Percentiles rank a stretch among this genome's conserved stretches.
phyloP scores from a whole-genome alignment of 64 coral and sea anemone genomes.

The Orbicella faveolata region DNA sequence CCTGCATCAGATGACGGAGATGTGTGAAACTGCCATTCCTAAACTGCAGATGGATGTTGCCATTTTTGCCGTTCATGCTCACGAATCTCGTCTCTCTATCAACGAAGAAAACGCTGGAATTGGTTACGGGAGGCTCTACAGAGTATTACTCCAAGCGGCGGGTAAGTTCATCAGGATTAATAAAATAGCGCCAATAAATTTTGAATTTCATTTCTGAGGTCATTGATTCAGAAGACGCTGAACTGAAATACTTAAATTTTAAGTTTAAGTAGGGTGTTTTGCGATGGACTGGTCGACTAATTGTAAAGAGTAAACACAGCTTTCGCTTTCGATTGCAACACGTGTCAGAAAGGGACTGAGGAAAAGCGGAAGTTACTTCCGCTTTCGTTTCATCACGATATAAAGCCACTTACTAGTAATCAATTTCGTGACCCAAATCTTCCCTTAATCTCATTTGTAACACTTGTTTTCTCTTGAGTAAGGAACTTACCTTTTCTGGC shows the following conservation, averaged over 20 bases:
- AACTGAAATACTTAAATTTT: too few species aligned
- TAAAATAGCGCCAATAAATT: too few species aligned
- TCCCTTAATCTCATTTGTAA: too few species aligned
- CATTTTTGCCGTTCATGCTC: conserved; percentile 80
- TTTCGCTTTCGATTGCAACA: background rate
- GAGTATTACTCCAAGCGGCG: conserved; percentile 48
- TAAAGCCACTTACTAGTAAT: too few species aligned
- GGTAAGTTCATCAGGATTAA: conserved; percentile 10
- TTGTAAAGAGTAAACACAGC: background rate
- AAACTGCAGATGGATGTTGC: conserved; percentile 51
- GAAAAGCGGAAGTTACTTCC: conserved; percentile 8
- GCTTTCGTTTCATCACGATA: background rate
- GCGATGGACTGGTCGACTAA: background rate
- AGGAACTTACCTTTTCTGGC: too few species aligned
- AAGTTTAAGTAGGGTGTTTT: too few species aligned
- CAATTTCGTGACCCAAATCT: too few species aligned
- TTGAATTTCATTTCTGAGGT: too few species aligned
- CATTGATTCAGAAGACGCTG: too few species aligned
- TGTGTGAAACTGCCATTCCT: background rate
- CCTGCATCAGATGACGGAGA: conserved; percentile 53
- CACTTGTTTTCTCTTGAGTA: too few species aligned
- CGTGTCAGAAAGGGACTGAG: background rate
- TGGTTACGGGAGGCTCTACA: conserved; percentile 78
- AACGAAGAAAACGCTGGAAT: conserved; percentile 74
- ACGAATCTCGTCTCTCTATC: conserved; percentile 71